phyloP scores from a whole-genome alignment of 2,113 vertebrate genomes.

The Gnathonemus longibarbis region DNA sequence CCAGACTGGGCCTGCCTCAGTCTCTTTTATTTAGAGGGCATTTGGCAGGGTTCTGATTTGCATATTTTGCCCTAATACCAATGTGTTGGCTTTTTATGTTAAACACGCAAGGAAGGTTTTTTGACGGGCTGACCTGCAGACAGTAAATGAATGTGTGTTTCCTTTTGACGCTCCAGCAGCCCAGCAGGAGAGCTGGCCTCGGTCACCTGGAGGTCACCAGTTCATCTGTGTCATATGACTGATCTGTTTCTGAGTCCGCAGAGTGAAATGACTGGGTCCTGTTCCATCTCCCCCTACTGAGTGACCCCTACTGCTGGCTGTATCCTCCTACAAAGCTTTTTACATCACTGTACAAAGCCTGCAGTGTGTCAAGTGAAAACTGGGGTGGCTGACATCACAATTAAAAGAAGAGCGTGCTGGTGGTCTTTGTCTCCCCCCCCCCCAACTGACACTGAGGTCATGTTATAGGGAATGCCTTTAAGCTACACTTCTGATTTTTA shows the following conservation, averaged over 20 bases:
- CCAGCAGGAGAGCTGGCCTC: background rate
- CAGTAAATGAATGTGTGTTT: background rate
- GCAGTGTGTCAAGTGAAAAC: background rate
- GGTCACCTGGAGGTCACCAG: background rate
- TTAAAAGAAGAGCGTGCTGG: background rate
- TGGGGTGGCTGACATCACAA: background rate
- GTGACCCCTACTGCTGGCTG: background rate
- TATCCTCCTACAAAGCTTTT: background rate
- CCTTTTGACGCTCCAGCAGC: background rate
- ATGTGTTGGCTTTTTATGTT: background rate
- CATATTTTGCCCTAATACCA: background rate
- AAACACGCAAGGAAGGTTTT: background rate
- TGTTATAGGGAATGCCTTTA: background rate
- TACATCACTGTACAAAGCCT: background rate
- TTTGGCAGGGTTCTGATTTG: background rate
- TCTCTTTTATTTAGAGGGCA: background rate
- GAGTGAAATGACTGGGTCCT: background rate
- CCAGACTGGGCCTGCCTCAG: background rate
- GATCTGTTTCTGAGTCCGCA: background rate
- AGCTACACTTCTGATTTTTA: background rate
- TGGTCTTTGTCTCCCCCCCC: background rate
- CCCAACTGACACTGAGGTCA: background rate
- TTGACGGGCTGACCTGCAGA: background rate
- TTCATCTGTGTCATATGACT: background rate
- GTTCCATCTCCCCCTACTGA: background rate